A percentile compares a stretch with the other conserved stretches of the same genome.
Evolutionary conservation across 2,113 vertebrate species (phyloP).

Genomic region (Dromaius novaehollandiae): DNA sequence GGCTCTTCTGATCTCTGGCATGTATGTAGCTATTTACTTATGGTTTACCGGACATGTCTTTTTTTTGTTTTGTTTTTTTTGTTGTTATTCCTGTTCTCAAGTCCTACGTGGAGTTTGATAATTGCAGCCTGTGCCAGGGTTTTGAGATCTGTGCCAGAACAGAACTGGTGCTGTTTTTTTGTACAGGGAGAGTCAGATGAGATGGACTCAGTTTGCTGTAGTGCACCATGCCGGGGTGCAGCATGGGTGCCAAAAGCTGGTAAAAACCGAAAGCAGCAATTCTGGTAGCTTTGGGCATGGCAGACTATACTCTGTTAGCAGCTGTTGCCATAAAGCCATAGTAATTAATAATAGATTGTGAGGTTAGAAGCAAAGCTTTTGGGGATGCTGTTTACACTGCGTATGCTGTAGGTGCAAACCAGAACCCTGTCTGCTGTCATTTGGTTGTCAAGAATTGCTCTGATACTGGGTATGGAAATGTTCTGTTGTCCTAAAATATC

Average conservation of each 20-base stretch:
- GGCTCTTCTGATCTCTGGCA: not conserved
- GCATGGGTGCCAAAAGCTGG: not conserved
- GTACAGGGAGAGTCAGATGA: not conserved
- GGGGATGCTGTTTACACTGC: not conserved
- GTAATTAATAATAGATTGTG: not conserved
- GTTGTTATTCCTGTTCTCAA: not conserved
- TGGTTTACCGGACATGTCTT: too few relatives aligned
- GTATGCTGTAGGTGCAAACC: not conserved
- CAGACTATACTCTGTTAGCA: not conserved
- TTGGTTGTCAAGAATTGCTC: not conserved
- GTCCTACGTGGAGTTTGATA: not conserved
- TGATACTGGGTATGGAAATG: not conserved
- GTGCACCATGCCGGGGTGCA: not conserved
- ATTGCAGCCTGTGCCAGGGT: not conserved
- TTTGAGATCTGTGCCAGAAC: not conserved
- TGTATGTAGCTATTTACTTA: not conserved
- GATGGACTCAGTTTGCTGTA: not conserved
- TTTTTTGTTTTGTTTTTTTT: too few relatives aligned
- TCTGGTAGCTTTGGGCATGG: not conserved
- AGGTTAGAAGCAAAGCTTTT: not conserved
- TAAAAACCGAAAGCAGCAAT: not conserved
- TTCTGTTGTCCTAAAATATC: too few relatives aligned
- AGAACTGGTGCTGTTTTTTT: not conserved
- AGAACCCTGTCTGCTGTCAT: not conserved
- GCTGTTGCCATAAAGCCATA: not conserved